Conservation (phyloP, 1,140 invertebrate species). For the Formica selysi region DNA sequence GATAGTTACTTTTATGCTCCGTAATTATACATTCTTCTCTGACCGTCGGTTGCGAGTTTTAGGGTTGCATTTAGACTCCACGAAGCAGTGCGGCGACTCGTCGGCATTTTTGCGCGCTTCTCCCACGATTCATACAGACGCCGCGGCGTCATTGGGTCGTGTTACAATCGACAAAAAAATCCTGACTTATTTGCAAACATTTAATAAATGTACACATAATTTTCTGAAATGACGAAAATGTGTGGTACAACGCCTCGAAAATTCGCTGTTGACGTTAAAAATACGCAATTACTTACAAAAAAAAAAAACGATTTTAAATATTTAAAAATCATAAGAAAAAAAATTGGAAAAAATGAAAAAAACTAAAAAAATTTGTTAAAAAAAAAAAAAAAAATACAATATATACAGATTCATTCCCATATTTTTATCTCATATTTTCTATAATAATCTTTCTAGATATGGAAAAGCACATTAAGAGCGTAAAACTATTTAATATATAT, state of each 20-base stretch:
- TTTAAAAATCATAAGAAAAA: neutral
- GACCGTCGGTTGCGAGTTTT: conserved; percentile 77
- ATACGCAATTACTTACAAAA: neutral
- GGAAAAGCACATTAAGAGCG: neutral
- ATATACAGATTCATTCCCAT: too few species aligned
- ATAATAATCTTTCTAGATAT: neutral
- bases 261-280: neutral
- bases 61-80: conserved; percentile 81
- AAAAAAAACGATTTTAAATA: neutral
- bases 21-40: conserved; percentile 85
- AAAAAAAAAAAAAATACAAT: neutral
- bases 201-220: neutral
- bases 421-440: neutral
- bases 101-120: conserved; percentile 71
- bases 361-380: too few species aligned
- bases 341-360: neutral
- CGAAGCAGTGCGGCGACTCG: conserved; percentile 21
- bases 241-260: neutral
- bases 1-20: conserved; percentile 86
- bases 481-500: neutral
- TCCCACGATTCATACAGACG: conserved; percentile 72
- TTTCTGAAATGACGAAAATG: neutral
- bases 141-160: conserved; percentile 26
- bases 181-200: neutral
- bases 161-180: neutral